phyloP scores from a whole-genome alignment of 2,888 invertebrate genomes.

The Stratiomys singularior region DNA sequence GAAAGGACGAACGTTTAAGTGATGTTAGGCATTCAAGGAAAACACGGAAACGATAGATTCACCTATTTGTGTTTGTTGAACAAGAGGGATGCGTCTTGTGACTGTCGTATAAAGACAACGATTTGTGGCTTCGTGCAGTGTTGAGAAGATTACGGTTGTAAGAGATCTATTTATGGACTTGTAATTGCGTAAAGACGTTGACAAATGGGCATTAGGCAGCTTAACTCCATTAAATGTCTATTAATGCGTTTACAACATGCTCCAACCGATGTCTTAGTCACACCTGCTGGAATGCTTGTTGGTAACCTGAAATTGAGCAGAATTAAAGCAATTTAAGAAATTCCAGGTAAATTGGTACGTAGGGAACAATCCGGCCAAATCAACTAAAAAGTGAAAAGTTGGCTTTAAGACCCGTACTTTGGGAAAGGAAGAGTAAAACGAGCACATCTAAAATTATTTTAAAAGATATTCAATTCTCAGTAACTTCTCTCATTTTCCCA shows the following conservation, averaged over 20 bases:
- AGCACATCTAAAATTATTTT: too few species aligned
- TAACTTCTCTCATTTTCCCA: too few species aligned
- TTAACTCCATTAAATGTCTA: conserved; percentile 55
- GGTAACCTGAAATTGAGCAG: too few species aligned
- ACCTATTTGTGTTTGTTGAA: neutral
- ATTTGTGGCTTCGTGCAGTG: conserved; percentile 45
- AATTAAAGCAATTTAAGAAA: too few species aligned
- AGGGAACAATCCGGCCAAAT: too few species aligned
- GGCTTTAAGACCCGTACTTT: too few species aligned
- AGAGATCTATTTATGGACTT: conserved; percentile 52
- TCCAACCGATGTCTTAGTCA: conserved; percentile 31
- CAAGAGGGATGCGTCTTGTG: conserved; percentile 31
- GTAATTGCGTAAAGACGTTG: conserved; percentile 54
- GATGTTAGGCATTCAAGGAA: neutral
- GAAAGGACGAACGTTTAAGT: conserved; percentile 33
- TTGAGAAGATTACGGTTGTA: conserved; percentile 45
- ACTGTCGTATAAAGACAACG: conserved; percentile 44
- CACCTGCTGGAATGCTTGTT: conserved; percentile 6
- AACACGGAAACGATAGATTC: neutral
- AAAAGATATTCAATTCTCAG: too few species aligned
- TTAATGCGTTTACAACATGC: conserved; percentile 52
- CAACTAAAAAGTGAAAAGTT: too few species aligned
- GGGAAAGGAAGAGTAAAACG: too few species aligned
- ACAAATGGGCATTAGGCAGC: conserved; percentile 54
- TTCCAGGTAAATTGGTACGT: too few species aligned